phyloP scores from a whole-genome alignment of 1,140 invertebrate species.

The Hylaeus anthracinus region DNA sequence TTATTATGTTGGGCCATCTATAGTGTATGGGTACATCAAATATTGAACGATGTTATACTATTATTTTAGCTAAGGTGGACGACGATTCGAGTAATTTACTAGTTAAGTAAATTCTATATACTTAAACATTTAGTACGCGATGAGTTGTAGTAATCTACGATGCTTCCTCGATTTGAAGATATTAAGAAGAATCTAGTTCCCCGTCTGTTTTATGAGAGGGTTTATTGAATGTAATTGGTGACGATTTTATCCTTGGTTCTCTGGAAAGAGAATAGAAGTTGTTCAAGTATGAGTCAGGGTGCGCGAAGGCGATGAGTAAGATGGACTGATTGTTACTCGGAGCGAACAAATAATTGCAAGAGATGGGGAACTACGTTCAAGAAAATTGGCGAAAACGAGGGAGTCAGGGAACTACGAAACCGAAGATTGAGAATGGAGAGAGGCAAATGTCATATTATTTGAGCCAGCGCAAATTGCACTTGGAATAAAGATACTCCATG shows the following conservation, averaged over 20 bases:
- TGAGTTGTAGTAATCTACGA: background rate
- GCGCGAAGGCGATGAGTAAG: background rate
- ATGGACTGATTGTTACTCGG: background rate
- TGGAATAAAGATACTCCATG: too few species aligned
- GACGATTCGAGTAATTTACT: background rate
- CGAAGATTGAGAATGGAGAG: too few species aligned
- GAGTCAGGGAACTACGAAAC: too few species aligned
- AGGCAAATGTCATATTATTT: too few species aligned
- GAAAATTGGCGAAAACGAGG: too few species aligned
- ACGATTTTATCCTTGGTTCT: background rate
- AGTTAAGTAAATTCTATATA: background rate
- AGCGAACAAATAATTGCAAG: too few species aligned
- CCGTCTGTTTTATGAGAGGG: background rate
- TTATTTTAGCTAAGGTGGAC: background rate
- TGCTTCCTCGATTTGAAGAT: background rate
- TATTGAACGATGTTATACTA: too few species aligned
- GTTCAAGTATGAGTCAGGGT: too few species aligned
- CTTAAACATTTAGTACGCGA: slow-evolving; percentile 22
- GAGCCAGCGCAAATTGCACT: too few species aligned
- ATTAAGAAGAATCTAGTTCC: too few species aligned
- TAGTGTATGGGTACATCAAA: too few species aligned
- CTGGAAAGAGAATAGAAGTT: background rate
- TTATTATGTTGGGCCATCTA: background rate
- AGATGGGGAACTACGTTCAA: too few species aligned
- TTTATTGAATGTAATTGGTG: slow-evolving; percentile 3